phyloP scores from a whole-genome alignment of 2,797 vertebrate genomes.

The Danio jaintianensis region DNA sequence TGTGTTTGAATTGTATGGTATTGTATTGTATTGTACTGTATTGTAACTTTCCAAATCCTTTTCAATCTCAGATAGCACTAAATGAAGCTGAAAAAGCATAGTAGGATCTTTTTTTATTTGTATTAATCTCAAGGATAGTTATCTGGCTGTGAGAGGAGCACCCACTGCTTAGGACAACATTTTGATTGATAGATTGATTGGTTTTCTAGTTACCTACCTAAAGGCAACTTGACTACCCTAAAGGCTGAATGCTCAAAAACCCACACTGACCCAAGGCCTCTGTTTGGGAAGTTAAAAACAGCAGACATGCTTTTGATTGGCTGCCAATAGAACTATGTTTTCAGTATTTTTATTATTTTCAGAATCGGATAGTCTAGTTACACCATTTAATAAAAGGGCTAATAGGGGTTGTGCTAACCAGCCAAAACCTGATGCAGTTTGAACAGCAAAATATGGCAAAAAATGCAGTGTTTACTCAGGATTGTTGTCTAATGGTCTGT shows the following conservation, averaged over 20 bases:
- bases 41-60: too few species aligned
- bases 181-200: too few species aligned
- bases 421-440: background rate
- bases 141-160: background rate
- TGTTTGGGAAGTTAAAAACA: too few species aligned
- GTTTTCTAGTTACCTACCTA: background rate
- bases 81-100: too few species aligned
- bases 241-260: background rate
- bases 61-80: too few species aligned
- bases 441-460: background rate
- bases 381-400: background rate
- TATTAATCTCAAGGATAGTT: background rate
- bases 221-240: background rate
- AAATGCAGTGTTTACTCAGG: background rate
- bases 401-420: background rate
- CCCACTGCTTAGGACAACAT: background rate
- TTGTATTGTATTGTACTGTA: too few species aligned
- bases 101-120: background rate
- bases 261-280: too few species aligned
- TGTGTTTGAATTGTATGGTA: too few species aligned
- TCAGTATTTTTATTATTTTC: background rate
- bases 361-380: background rate
- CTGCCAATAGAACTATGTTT: background rate
- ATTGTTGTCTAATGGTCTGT: conserved; percentile 10
- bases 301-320: background rate